Evolutionary conservation across 2,888 invertebrate genomes (phyloP), one percentile per base, ranked within the genome.

Genomic region (Aphidius colemani): DNA sequence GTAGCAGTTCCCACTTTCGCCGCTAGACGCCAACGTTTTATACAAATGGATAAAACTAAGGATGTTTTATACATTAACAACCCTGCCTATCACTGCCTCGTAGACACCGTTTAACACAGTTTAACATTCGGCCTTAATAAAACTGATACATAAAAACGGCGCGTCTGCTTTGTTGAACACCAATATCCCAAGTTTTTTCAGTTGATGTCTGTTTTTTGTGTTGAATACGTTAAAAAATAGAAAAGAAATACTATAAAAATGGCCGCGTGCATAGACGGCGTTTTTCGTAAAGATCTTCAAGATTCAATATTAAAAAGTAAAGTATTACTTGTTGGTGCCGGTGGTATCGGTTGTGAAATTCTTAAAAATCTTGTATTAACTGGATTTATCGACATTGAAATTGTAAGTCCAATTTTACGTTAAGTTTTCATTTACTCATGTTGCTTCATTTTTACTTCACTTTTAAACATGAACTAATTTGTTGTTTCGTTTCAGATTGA

Each of bases 281-380:
- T 91, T 74, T 88, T 92, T 63, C 85, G 87, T 64, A 84, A 86
- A 66, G 86, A 87, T 74, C 81, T 92, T 67, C 88, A 88, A 67
- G 86, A 89, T 74, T 85, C 88, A 56, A 88, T 94, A 67, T 85
- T 87, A 39, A 85, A 86, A 70, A 88, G 91, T 9, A 94, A 93
- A 84, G 84, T 96, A 58, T 85, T 96, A 67, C 90, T 96, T 11
- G 94, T 96, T 40, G 99, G 99, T 61, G 98, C 99, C 75, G 99
- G 99, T 70, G 99, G 99, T 65, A 99, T 99, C 77, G 99, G 99
- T 69, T 99, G 98, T 85, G 99, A 99, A 85, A 89, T 99, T 71
- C 85, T 99, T 48, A 99, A 99, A 83, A 97, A 98, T 85, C 88
- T 99, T 70, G 97, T 97, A 44, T 85, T 98, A 56, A 92, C 94